These are phyloP conservation scores for Microplitis manilae DNA, from an alignment of 2,888 invertebrate genomes.

Conservation along the genomic window DNA sequence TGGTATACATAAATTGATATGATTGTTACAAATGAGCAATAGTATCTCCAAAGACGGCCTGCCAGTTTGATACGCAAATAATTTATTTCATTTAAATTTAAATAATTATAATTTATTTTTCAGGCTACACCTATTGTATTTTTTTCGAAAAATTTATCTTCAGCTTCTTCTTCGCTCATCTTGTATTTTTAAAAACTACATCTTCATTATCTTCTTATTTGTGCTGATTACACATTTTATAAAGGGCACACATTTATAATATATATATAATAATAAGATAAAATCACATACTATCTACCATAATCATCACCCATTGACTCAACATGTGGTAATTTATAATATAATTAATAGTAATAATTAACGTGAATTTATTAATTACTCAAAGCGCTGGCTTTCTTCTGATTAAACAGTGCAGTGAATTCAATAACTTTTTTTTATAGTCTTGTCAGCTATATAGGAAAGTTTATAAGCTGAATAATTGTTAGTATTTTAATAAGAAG, in stretches of 20 bases:
- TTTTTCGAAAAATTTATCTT: not conserved
- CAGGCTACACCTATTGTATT: not conserved
- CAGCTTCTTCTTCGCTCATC: not conserved
- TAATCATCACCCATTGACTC: slow-evolving; percentile 58
- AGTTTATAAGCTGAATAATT: slow-evolving; percentile 9
- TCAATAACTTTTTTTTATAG: not conserved
- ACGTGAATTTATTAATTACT: not conserved
- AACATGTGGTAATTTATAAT: not conserved
- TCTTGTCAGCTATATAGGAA: not conserved
- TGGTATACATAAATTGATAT: slow-evolving; percentile 28
- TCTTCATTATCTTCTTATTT: slow-evolving; percentile 54
- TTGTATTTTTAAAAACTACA: not conserved
- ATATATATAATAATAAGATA: slow-evolving; percentile 60
- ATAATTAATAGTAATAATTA: slow-evolving; percentile 13
- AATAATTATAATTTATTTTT: not conserved
- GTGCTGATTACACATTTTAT: slow-evolving; percentile 61
- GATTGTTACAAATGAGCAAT: slow-evolving; percentile 39
- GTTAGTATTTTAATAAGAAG: slow-evolving; percentile 5
- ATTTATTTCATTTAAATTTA: slow-evolving; percentile 1
- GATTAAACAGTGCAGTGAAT: not conserved
- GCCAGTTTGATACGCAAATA: slow-evolving; percentile 38
- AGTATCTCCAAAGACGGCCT: slow-evolving; percentile 39
- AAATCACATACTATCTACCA: slow-evolving; percentile 68
- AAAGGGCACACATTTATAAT: slow-evolving; percentile 5
- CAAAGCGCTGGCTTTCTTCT: not conserved